A percentile compares a stretch with the other conserved stretches of the same genome.
Evolutionary conservation across 2,888 invertebrate genomes (phyloP).

Genomic region (Chrysolina americana): DNA sequence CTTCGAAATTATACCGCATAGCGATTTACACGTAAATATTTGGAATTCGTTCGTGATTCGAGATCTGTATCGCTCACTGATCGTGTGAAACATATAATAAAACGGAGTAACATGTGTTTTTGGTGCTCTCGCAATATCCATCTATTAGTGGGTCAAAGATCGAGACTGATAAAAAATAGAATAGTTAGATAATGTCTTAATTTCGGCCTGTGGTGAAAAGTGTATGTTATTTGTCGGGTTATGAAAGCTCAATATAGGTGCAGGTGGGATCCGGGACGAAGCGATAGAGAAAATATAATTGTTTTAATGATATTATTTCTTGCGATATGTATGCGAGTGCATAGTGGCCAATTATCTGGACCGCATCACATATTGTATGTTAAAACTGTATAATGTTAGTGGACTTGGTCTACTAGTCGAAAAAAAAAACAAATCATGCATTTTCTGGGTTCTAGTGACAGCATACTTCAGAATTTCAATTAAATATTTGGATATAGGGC

Average conservation of each 20-base stretch:
- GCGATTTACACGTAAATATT: conserved; percentile 40
- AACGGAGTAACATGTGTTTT: conserved; percentile 46
- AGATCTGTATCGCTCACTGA: conserved; percentile 42
- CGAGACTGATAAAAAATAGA: conserved; percentile 22
- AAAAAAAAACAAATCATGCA: too few relatives aligned
- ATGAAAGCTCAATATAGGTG: conserved; percentile 22
- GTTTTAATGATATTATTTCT: conserved; percentile 8
- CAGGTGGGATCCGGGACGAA: not conserved
- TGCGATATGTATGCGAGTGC: not conserved
- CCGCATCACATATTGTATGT: too few relatives aligned
- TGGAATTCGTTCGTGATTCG: conserved; percentile 43
- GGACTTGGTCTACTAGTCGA: too few relatives aligned
- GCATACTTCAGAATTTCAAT: too few relatives aligned
- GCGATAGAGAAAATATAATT: not conserved
- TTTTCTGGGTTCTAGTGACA: too few relatives aligned
- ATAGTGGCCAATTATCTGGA: too few relatives aligned
- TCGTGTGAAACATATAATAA: conserved; percentile 47
- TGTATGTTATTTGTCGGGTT: conserved; percentile 29
- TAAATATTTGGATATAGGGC: too few relatives aligned
- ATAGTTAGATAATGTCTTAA: conserved; percentile 36
- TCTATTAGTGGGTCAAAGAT: conserved; percentile 31
- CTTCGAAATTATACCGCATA: conserved; percentile 38
- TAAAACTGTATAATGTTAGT: too few relatives aligned
- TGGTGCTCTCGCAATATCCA: conserved; percentile 33
- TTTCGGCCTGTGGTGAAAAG: conserved; percentile 19